Conservation (phyloP, 2,797 vertebrate species). For the Lagorchestes hirsutus region DNA sequence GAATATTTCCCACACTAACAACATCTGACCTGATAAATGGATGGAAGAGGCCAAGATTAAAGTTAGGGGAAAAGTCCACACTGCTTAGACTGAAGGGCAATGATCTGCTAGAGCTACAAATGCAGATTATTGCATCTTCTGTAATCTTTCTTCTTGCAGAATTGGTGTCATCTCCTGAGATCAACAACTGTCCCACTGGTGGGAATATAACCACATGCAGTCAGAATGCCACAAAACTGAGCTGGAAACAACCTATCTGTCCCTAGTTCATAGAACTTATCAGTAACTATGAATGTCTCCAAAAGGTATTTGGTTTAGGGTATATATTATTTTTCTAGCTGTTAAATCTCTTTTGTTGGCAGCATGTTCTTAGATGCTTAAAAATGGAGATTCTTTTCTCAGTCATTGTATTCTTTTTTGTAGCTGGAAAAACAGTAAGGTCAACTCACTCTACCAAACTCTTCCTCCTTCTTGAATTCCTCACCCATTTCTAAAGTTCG, state of each 20-base stretch:
- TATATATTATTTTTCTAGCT: not conserved
- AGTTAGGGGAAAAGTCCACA: not conserved
- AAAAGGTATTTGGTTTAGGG: conserved; percentile 3
- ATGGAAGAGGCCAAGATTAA: not conserved
- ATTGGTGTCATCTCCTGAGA: not conserved
- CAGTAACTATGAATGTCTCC: not conserved
- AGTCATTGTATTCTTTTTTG: not conserved
- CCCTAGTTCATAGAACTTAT: not conserved
- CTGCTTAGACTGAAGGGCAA: not conserved
- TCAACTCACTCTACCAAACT: not conserved
- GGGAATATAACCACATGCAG: not conserved
- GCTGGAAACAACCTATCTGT: not conserved
- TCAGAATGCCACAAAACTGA: rapidly evolving
- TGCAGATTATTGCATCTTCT: not conserved
- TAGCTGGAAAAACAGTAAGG: not conserved
- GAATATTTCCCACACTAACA: not conserved
- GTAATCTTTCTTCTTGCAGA: not conserved
- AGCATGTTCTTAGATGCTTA: not conserved
- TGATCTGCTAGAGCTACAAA: not conserved
- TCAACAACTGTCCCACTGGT: not conserved
- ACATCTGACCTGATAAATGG: not conserved
- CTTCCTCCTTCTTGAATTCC: not conserved
- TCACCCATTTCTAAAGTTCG: not conserved
- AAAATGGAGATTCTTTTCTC: not conserved
- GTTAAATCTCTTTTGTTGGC: conserved; percentile 12